Evolutionary conservation across 1,140 invertebrate species (phyloP).

Genomic region (Zophobas atratus): DNA sequence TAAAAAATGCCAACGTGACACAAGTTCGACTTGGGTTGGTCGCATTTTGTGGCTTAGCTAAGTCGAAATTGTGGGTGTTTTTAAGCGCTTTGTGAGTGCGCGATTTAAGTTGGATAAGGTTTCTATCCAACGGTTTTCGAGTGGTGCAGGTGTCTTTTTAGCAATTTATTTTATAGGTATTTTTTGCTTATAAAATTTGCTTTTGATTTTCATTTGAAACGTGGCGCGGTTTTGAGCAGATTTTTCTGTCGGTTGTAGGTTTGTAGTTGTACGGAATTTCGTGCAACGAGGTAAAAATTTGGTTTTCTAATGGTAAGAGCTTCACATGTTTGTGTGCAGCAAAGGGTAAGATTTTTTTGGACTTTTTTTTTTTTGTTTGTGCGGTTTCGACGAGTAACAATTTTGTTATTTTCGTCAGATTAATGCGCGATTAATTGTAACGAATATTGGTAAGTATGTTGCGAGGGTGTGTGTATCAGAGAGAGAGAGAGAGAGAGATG

Average conservation of each 20-base stretch:
- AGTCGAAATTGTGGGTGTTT: too few species aligned
- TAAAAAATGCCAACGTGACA: background rate
- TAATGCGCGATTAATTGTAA: too few species aligned
- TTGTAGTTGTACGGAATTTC: slow-evolving; percentile 52
- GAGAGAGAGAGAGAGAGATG: too few species aligned
- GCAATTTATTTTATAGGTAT: background rate
- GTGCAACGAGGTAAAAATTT: slow-evolving; percentile 51
- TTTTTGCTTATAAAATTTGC: background rate
- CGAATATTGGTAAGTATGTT: too few species aligned
- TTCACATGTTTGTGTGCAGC: background rate
- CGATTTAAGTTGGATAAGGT: background rate
- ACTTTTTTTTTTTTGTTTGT: slow-evolving; percentile 4
- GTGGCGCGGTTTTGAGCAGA: background rate
- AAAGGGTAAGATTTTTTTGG: background rate
- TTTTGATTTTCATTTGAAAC: too few species aligned
- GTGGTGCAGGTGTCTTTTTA: background rate
- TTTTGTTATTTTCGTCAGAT: too few species aligned
- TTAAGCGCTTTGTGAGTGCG: background rate
- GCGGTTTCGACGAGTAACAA: too few species aligned
- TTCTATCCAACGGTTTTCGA: background rate
- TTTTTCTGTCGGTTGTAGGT: background rate
- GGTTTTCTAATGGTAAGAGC: too few species aligned
- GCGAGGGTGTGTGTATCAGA: too few species aligned
- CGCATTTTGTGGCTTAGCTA: too few species aligned
- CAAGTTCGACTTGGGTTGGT: too few species aligned